phyloP scores from a whole-genome alignment of 2,888 invertebrate species.

The Drosophila birchii region DNA sequence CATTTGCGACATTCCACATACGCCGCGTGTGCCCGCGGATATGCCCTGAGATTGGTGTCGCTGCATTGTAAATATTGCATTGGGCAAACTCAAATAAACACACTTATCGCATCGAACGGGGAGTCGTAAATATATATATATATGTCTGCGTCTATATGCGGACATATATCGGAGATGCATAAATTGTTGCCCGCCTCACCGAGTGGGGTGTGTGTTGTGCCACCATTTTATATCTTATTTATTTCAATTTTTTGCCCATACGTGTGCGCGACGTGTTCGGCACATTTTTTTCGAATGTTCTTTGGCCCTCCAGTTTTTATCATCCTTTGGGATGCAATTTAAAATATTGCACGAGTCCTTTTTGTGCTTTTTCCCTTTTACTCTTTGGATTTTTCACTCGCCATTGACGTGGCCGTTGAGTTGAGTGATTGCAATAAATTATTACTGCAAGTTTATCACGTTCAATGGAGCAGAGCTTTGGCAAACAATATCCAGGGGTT shows the following conservation, averaged over 20 bases:
- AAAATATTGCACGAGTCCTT: conserved; percentile 65
- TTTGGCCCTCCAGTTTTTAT: conserved; percentile 8
- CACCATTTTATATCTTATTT: conserved; percentile 75
- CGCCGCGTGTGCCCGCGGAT: conserved; percentile 40
- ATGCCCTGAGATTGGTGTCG: conserved; percentile 56
- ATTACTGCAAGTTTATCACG: conserved; percentile 60
- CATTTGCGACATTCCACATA: conserved; percentile 54
- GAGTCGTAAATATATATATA: conserved; percentile 65
- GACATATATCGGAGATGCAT: conserved; percentile 60
- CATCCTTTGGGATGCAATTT: conserved; percentile 73
- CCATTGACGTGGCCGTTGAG: conserved; percentile 55
- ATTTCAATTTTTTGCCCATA: conserved; percentile 76
- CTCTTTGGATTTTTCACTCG: conserved; percentile 55
- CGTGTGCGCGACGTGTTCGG: conserved; percentile 55
- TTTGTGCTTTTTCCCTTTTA: conserved; percentile 32
- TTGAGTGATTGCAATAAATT: conserved; percentile 78
- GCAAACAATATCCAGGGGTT: conserved; percentile 1
- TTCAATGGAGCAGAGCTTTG: conserved; percentile 42
- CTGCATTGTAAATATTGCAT: conserved; percentile 65
- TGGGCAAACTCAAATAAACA: conserved; percentile 69
- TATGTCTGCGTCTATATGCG: conserved; percentile 23
- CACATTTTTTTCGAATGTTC: conserved; percentile 71
- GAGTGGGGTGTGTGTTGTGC: conserved; percentile 53
- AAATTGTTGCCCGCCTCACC: conserved; percentile 53
- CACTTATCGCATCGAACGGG: conserved; percentile 65